Conservation (phyloP, 2,797 vertebrate species). For the Chloroceryle inda region DNA sequence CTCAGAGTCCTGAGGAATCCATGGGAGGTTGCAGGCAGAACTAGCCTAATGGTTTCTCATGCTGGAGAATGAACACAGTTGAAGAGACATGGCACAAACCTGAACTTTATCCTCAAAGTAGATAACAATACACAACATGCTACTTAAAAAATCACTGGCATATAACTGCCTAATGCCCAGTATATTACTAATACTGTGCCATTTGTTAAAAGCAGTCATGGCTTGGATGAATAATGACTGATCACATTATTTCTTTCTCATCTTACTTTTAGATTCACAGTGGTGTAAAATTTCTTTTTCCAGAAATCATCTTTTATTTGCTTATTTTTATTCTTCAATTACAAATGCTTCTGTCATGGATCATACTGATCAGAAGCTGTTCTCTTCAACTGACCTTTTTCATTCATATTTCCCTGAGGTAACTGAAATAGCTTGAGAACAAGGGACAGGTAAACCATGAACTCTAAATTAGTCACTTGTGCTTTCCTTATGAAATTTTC, state of each 20-base stretch:
- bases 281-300: not conserved
- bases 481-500: not conserved
- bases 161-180: not conserved
- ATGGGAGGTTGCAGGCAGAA: not conserved
- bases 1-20: accelerated
- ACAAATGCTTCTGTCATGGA: not conserved
- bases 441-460: not conserved
- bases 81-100: not conserved
- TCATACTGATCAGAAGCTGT: not conserved
- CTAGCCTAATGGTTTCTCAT: not conserved
- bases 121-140: not conserved
- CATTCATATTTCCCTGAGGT: not conserved
- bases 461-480: not conserved
- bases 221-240: not conserved
- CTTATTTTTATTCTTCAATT: not conserved
- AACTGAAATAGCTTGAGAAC: not conserved
- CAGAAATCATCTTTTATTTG: not conserved
- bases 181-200: not conserved
- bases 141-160: not conserved
- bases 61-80: not conserved
- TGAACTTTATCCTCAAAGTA: not conserved
- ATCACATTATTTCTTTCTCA: not conserved
- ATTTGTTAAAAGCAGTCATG: not conserved
- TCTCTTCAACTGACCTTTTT: not conserved
- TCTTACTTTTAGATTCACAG: not conserved